Evolutionary conservation across 2,888 invertebrate species (phyloP), one percentile per base, ranked within the genome.

Genomic region (Oligia fasciuncula): DNA sequence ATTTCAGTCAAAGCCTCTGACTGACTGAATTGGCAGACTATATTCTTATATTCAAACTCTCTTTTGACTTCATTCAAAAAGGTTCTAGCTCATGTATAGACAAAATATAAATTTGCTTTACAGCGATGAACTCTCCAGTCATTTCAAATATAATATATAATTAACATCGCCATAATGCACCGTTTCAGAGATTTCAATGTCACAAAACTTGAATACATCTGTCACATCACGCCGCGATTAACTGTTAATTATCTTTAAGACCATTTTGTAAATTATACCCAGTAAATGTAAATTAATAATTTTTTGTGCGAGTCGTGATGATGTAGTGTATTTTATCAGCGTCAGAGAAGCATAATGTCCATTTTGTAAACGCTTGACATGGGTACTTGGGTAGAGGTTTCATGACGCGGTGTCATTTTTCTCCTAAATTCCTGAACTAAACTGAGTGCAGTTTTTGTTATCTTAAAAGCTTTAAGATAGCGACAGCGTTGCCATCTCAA

Each of bases 161-260:
- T 71, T 51, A 51, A 4, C 49, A 35, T 14, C 40, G 29, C 29
- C 9, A 29, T 62, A 69, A 35, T 49, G 17, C 60, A 71, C 54
- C 23, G 51, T 73, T 77, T 49, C 40, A 54, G 14, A 66, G 35
- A 79, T 69, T 72, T 74, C 71, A 85, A 85, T 66, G 76, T 14
- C 14, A 72, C 43, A 73, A 66, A 81, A 57, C 57, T 23, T n/a
- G 23, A 74, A 84, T 54, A 65, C 43, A 76, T 29, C 46, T 73
- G 76, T 71, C 63, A 66, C 14, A 71, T 72, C 73, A 76, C 35
- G 46, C 0, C 54, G 19, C 46, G 68, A 85, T 85, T 82, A 81
- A 77, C 67, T 77, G 66, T 78, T 14, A 77, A 85, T 85, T 81
- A 85, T 46, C 35, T 66, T 70, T 49, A 66, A 76, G 23, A 54